Base-by-base conservation (phyloP, 1,140 invertebrate genomes). In the Yoshiicerus persimilis region DNA sequence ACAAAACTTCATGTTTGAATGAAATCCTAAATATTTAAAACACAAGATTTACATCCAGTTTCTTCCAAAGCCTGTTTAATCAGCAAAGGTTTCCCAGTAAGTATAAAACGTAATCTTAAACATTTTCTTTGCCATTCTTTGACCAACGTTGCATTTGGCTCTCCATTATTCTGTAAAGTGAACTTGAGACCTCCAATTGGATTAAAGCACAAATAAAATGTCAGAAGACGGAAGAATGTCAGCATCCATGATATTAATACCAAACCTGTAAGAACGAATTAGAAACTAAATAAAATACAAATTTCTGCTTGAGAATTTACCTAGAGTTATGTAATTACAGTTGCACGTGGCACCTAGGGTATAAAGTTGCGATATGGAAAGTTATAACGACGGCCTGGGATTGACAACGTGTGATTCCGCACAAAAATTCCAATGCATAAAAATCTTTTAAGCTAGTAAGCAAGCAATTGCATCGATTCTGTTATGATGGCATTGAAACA, bases 61-160 rank as follows among this genome's bases (percentile, higher is more conserved):
- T 97, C 96, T 92, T 95, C 95, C 92, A 97, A 97, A 8, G 96
- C 96, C 92, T 96, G 95, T 56, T 56, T 56, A 20, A 56, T n/a
- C 47, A 56, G n/a, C 47, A 56, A n/a, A 2, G 3, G 13, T 2
- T 56, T 56, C 8, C 47, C 47, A 0, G 47, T 56, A n/a, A 56
- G n/a, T 0, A 56, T 16, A n/a, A 3, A 56, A 6, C 47, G 4
- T 4, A 56, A n/a, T n/a, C 16, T 16, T 4, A 56, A 56, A 6
- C 16, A n/a, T n/a, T 56, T 56, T n/a, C 47, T 56, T 56, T 56
- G 47, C 47, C 47, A 56, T n/a, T 56, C 47, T 6, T 16, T n/a
- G n/a, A 56, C 16, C 8, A 56, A 0, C n/a, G 20, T 56, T 56
- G 47, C 16, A 56, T 56, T n/a, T 16, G 47, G 47, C n/a, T n/a